Evolutionary conservation across 2,797 vertebrate species (phyloP).

Genomic region (Triplophysa bombifrons): DNA sequence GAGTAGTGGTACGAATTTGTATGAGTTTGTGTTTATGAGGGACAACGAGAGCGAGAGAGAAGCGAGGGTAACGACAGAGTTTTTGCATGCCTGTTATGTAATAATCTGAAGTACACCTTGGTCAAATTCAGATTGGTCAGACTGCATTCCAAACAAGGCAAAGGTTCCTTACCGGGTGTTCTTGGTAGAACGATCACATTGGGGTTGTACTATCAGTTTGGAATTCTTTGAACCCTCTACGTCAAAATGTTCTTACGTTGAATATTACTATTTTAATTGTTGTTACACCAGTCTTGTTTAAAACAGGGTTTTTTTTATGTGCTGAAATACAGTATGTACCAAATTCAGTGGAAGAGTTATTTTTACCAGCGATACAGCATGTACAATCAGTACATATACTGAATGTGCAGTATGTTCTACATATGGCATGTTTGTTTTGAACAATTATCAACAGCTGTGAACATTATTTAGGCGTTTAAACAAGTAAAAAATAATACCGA

Average conservation of each 20-base stretch:
- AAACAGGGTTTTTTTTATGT: not conserved
- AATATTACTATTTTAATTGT: conserved; percentile 1
- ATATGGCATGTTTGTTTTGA: not conserved
- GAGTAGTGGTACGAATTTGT: not conserved
- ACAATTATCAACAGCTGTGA: not conserved
- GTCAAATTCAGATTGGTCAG: conserved; percentile 21
- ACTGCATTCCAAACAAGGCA: conserved; percentile 36
- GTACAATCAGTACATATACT: too few relatives aligned
- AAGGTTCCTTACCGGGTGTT: conserved; percentile 11
- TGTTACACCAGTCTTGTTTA: conserved; percentile 1
- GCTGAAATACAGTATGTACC: not conserved
- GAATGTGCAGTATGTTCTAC: not conserved
- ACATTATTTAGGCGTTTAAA: too few relatives aligned
- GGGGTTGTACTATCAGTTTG: not conserved
- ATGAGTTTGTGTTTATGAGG: conserved; percentile 1
- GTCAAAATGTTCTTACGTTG: not conserved
- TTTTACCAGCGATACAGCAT: too few relatives aligned
- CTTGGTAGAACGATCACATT: conserved; percentile 10
- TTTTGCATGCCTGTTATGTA: conserved; percentile 14
- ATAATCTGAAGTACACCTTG: conserved; percentile 24
- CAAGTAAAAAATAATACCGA: too few relatives aligned
- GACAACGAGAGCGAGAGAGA: not conserved
- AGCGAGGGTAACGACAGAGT: not conserved
- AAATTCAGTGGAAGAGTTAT: not conserved
- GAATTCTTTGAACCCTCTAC: conserved; percentile 16